Conservation (phyloP, 1,140 invertebrate genomes). For the Grapholita molesta region DNA sequence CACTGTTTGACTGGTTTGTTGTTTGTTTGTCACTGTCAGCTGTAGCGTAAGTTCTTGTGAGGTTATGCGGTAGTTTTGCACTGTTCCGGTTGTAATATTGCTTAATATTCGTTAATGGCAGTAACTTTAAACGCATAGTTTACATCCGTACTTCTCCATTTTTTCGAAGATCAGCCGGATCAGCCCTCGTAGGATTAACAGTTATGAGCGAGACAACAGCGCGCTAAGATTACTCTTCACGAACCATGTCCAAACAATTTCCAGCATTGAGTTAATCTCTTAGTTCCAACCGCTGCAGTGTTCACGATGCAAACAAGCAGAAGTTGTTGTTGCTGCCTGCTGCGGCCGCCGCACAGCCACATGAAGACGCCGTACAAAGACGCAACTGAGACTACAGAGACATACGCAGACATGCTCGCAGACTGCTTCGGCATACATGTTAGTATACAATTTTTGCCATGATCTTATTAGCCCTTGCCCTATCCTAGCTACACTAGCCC, state of each 20-base stretch:
- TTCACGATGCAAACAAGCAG: slow-evolving; percentile 15
- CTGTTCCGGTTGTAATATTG: too few species aligned
- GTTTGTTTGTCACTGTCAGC: too few species aligned
- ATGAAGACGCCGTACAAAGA: not conserved
- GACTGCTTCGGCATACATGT: not conserved
- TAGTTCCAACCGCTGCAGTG: slow-evolving; percentile 20
- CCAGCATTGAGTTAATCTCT: too few species aligned
- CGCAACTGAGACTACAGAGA: not conserved
- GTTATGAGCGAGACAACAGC: slow-evolving; percentile 19
- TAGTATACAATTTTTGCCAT: not conserved
- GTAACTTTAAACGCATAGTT: too few species aligned
- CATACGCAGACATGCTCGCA: not conserved
- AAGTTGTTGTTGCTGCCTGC: not conserved
- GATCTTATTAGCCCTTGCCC: not conserved
- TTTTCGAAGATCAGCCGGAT: too few species aligned
- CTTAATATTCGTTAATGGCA: too few species aligned
- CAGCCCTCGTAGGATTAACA: slow-evolving; percentile 25
- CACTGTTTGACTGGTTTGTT: too few species aligned
- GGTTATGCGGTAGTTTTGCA: too few species aligned
- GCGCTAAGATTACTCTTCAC: slow-evolving; percentile 19
- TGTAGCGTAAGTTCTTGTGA: too few species aligned
- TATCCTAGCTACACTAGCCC: too few species aligned
- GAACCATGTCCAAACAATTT: too few species aligned
- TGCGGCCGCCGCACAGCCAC: not conserved
- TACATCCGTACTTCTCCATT: too few species aligned